Evolutionary conservation across 2,888 invertebrate species (phyloP).

Genomic region (Thecocarcelia acutangulata): DNA sequence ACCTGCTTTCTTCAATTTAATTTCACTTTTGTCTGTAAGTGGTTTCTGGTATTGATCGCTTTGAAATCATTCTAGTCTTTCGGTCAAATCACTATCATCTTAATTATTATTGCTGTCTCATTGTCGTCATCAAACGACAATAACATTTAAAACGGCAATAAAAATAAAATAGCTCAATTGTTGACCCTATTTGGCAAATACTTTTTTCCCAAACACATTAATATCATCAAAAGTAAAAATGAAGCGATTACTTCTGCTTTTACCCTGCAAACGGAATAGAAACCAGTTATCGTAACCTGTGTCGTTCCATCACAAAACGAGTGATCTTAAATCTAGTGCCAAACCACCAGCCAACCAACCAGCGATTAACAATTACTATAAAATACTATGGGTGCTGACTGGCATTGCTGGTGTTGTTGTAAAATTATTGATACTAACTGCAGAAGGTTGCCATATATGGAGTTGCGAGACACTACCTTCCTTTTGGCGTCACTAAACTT

Average conservation of each 20-base stretch:
- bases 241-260: conserved; percentile 48
- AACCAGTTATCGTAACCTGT: conserved; percentile 58
- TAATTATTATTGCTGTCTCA: conserved; percentile 24
- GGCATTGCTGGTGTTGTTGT: conserved; percentile 21
- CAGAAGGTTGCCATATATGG: conserved; percentile 63
- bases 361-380: background rate
- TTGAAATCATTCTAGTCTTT: conserved; percentile 1
- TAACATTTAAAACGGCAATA: conserved; percentile 19
- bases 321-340: conserved; percentile 19
- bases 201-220: conserved; percentile 39
- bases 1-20: background rate
- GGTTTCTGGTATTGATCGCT: background rate
- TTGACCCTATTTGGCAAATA: conserved; percentile 66
- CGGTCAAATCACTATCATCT: background rate
- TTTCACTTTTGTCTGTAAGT: background rate
- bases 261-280: conserved; percentile 43
- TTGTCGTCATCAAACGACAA: conserved; percentile 34
- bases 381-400: conserved; percentile 17
- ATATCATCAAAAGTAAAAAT: conserved; percentile 18
- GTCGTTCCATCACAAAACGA: background rate
- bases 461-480: conserved; percentile 60
- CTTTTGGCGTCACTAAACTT: conserved; percentile 65
- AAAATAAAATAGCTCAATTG: conserved; percentile 36
- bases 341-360: background rate
- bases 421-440: conserved; percentile 54